Percentiles rank a stretch among this genome's conserved stretches.
Evolutionary conservation across 2,888 invertebrate genomes (phyloP).

Genomic region (Campoplex capitator): DNA sequence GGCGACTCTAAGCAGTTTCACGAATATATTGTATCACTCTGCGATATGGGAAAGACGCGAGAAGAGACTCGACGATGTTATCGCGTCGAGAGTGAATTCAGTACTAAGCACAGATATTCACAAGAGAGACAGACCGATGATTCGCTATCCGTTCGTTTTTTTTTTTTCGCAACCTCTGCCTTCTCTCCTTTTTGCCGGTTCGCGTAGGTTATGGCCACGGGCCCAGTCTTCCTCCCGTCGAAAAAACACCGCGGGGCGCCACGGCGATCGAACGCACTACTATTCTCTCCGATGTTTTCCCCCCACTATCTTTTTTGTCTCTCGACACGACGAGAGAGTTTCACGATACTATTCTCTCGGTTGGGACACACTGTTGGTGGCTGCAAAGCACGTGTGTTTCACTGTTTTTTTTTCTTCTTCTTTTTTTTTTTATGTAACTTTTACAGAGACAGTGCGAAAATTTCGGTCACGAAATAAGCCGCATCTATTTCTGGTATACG

Average conservation of each 20-base stretch:
- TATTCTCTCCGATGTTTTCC: constrained; percentile 43
- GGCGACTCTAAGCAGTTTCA: not conserved
- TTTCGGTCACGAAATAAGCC: not conserved
- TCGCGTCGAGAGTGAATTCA: constrained; percentile 30
- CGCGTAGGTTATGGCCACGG: constrained; percentile 77
- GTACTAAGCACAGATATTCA: constrained; percentile 27
- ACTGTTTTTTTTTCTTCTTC: constrained; percentile 53
- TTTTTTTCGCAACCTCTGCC: constrained; percentile 60
- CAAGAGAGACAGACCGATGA: constrained; percentile 6
- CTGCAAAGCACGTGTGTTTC: constrained; percentile 63
- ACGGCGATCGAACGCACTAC: constrained; percentile 74
- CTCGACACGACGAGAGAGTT: constrained; percentile 34
- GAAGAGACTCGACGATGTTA: constrained; percentile 3
- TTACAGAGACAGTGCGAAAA: not conserved
- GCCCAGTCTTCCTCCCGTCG: constrained; percentile 73
- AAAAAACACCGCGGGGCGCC: constrained; percentile 82
- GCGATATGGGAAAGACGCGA: not conserved
- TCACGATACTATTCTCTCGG: constrained; percentile 45
- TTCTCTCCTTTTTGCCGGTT: constrained; percentile 72
- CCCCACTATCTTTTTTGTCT: constrained; percentile 40
- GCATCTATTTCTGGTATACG: not conserved
- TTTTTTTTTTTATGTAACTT: not conserved
- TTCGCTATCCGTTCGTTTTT: constrained; percentile 22
- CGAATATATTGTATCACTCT: not conserved
- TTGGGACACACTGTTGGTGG: constrained; percentile 54